Conservation (phyloP, 1,140 invertebrate genomes). For the Whitmania pigra region DNA sequence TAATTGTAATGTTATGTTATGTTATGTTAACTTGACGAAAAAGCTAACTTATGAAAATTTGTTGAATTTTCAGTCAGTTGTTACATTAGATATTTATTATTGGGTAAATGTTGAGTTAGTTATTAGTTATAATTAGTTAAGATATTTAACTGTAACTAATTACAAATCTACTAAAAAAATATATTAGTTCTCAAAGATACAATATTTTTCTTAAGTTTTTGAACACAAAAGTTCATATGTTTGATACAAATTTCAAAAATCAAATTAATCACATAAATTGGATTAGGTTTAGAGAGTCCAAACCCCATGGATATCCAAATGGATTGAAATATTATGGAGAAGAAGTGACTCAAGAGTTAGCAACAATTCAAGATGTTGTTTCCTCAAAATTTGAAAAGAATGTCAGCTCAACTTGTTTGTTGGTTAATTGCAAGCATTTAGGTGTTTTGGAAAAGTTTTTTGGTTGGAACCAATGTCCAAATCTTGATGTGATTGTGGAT, state of each 20-base stretch:
- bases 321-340: slow-evolving; percentile 1
- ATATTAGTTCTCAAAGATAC: neutral
- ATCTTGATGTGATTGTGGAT: neutral
- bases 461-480: slow-evolving; percentile 2
- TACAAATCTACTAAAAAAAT: neutral
- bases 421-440: neutral
- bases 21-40: no score
- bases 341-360: neutral
- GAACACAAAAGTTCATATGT: neutral
- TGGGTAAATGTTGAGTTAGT: no score
- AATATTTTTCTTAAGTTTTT: neutral
- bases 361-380: neutral
- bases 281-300: neutral
- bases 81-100: no score
- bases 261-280: neutral
- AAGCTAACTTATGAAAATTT: no score
- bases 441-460: slow-evolving; percentile 1
- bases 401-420: neutral
- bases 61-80: no score
- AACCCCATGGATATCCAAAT: neutral
- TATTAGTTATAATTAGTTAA: no score
- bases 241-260: neutral
- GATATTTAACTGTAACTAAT: neutral
- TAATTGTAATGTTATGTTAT: no score
- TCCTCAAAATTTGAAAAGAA: slow-evolving; percentile 7